These are phyloP conservation scores for Cephus pygmeus DNA, from an alignment of 2,888 invertebrate genomes.

Conservation along the genomic window DNA sequence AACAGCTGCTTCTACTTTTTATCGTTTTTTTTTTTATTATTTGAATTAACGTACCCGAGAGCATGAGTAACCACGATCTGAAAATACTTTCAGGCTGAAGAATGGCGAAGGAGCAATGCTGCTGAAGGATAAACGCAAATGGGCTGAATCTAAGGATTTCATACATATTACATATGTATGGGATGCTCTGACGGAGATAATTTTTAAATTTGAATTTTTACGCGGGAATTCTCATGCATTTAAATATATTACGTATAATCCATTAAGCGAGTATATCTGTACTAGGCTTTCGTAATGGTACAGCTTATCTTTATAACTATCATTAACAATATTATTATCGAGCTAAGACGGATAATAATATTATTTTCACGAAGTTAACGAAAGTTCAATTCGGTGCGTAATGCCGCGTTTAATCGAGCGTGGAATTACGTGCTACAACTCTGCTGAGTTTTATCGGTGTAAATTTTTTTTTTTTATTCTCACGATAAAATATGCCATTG, in stretches of 20 bases:
- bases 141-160: neutral
- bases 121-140: neutral
- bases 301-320: neutral
- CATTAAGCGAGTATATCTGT: neutral
- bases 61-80: neutral
- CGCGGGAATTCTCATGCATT: neutral
- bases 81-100: neutral
- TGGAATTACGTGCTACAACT: neutral
- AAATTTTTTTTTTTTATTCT: too few relatives aligned
- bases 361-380: neutral
- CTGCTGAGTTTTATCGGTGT: neutral
- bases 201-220: neutral
- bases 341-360: neutral
- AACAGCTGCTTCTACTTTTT: neutral
- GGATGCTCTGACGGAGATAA: neutral
- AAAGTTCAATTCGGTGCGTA: neutral
- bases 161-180: neutral
- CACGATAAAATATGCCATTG: neutral
- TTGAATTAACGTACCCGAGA: neutral
- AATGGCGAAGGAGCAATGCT: neutral
- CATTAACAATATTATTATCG: neutral
- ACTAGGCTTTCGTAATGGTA: neutral
- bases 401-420: neutral
- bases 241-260: neutral
- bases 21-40: too few relatives aligned